Conservation (phyloP, 2,797 vertebrate genomes). For the Mastacembelus armatus region DNA sequence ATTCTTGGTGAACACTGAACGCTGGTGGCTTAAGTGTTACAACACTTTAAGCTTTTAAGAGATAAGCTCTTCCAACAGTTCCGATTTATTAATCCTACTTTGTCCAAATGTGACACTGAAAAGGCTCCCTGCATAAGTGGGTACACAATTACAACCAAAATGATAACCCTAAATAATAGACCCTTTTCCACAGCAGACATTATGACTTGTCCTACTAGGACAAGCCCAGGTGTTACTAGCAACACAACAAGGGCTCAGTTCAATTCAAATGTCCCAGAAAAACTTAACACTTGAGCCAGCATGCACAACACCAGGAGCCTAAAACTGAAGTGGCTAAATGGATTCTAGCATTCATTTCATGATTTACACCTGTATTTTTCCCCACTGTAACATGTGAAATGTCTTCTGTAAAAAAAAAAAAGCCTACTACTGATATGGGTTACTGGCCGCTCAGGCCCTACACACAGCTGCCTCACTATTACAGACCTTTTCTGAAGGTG, state of each 20-base stretch:
- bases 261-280: background rate
- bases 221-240: background rate
- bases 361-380: too few species aligned
- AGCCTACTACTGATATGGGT: too few species aligned
- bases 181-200: background rate
- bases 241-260: background rate
- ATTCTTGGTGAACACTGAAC: slow-evolving; percentile 41
- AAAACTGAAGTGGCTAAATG: background rate
- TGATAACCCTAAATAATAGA: slow-evolving; percentile 12
- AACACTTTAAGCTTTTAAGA: slow-evolving; percentile 48
- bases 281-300: too few species aligned
- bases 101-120: slow-evolving; percentile 43
- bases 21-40: slow-evolving; percentile 24
- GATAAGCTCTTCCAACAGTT: slow-evolving; percentile 44
- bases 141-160: background rate
- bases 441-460: too few species aligned
- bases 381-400: too few species aligned
- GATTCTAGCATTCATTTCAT: background rate
- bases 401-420: too few species aligned
- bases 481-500: too few species aligned
- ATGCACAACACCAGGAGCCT: background rate
- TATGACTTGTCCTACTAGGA: background rate
- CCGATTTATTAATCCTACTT: slow-evolving; percentile 43
- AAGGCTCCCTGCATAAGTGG: slow-evolving; percentile 39
- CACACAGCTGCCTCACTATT: too few species aligned